phyloP scores from a whole-genome alignment of 1,140 invertebrate genomes.

The Platyscapa corneri region DNA sequence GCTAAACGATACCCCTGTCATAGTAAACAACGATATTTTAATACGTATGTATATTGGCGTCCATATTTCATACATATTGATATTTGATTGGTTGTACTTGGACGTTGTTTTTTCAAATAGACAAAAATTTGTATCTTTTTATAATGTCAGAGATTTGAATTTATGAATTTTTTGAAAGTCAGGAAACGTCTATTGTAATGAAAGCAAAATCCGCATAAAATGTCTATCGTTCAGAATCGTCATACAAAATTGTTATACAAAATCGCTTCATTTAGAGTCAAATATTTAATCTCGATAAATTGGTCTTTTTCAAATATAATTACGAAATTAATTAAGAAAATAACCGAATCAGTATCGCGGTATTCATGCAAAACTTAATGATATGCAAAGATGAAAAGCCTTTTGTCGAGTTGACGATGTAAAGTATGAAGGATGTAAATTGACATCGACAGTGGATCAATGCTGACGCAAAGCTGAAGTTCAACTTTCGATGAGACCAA shows the following conservation, averaged over 20 bases:
- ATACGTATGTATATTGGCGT: neutral
- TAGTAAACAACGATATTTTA: neutral
- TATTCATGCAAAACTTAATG: neutral
- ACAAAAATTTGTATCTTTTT: neutral
- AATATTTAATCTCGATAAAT: neutral
- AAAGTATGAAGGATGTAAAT: conserved; percentile 5
- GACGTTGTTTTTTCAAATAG: neutral
- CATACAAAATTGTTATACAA: neutral
- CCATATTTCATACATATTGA: no score
- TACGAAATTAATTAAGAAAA: neutral
- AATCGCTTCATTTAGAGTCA: neutral
- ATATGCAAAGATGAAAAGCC: neutral
- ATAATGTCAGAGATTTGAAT: neutral
- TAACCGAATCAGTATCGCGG: neutral
- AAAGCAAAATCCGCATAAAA: no score
- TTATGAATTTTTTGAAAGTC: no score
- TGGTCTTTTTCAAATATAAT: neutral
- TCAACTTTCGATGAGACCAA: conserved; percentile 43
- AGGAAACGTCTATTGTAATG: no score
- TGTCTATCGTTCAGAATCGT: no score
- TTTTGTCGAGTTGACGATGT: no score
- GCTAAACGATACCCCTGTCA: neutral
- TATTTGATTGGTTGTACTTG: no score
- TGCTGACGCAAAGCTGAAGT: neutral
- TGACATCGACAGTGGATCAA: neutral